A percentile compares a stretch with the other conserved stretches of the same genome.
phyloP scores from a whole-genome alignment of 2,797 vertebrate genomes.

The Pitangus sulphuratus region DNA sequence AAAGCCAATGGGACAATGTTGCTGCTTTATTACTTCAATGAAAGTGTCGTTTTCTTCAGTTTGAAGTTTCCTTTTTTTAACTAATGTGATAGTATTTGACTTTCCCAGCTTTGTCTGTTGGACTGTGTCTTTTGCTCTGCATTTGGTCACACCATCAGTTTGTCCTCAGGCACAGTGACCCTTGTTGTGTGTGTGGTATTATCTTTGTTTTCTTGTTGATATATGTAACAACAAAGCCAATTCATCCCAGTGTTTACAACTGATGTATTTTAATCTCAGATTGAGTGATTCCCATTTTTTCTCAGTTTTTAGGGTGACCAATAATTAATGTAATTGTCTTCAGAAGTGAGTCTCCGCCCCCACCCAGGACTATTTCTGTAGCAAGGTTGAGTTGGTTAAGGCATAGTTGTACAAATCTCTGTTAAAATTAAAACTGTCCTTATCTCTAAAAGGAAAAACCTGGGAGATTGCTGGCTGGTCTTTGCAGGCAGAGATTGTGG shows the following conservation, averaged over 20 bases:
- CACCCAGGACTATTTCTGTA: neutral
- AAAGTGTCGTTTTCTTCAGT: neutral
- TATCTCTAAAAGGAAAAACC: neutral
- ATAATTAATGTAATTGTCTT: neutral
- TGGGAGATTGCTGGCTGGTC: neutral
- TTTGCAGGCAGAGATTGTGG: rapidly evolving
- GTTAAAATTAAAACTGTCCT: neutral
- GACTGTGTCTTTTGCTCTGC: neutral
- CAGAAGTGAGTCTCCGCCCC: neutral
- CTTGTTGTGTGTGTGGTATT: rapidly evolving
- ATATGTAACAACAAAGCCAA: rapidly evolving
- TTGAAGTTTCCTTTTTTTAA: neutral
- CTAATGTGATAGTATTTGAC: neutral
- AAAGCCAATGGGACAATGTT: neutral
- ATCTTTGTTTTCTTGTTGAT: neutral
- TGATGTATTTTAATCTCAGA: neutral
- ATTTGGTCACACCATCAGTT: neutral
- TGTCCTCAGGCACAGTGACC: neutral
- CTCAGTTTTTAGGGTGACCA: neutral
- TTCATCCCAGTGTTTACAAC: neutral
- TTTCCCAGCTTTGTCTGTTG: neutral
- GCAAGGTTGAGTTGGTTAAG: neutral
- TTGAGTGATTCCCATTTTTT: neutral
- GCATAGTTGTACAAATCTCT: neutral
- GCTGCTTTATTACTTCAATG: neutral